These are phyloP conservation scores for Polypedilum pembai DNA, from an alignment of 1,140 invertebrate species.

Conservation along the genomic window DNA sequence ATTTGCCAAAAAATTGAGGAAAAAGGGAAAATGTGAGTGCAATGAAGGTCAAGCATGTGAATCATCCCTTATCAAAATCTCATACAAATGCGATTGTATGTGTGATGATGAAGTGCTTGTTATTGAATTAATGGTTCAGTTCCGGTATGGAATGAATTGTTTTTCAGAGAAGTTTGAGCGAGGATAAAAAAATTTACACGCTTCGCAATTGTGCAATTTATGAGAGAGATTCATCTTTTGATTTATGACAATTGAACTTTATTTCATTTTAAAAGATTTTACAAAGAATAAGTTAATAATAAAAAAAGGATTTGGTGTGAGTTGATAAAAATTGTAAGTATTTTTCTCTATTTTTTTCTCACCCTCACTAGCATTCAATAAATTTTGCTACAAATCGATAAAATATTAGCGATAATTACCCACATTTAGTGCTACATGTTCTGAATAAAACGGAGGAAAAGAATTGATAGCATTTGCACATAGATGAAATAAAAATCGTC, in stretches of 20 bases:
- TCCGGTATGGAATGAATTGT: background rate
- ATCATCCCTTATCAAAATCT: conserved; percentile 17
- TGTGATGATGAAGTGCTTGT: conserved; percentile 3
- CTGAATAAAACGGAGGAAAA: background rate
- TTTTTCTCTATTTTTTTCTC: background rate
- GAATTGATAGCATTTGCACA: background rate
- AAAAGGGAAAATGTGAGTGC: background rate
- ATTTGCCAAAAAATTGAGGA: background rate
- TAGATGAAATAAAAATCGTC: too few relatives aligned
- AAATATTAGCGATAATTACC: conserved; percentile 12
- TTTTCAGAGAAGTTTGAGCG: background rate
- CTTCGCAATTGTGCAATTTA: background rate
- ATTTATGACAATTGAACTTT: background rate
- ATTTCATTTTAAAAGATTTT: background rate
- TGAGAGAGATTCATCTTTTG: background rate
- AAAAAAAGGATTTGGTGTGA: too few relatives aligned
- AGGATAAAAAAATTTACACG: background rate
- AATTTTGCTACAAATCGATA: conserved; percentile 15
- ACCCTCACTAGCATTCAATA: background rate
- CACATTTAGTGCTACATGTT: background rate
- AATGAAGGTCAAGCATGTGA: conserved; percentile 4
- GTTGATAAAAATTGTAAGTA: background rate
- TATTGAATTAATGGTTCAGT: conserved; percentile 12
- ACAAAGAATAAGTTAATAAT: too few relatives aligned
- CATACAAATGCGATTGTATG: background rate